Percentiles rank a stretch among this genome's conserved stretches.
Evolutionary conservation across 2,888 invertebrate genomes (phyloP).

Genomic region (Orthosia incerta): DNA sequence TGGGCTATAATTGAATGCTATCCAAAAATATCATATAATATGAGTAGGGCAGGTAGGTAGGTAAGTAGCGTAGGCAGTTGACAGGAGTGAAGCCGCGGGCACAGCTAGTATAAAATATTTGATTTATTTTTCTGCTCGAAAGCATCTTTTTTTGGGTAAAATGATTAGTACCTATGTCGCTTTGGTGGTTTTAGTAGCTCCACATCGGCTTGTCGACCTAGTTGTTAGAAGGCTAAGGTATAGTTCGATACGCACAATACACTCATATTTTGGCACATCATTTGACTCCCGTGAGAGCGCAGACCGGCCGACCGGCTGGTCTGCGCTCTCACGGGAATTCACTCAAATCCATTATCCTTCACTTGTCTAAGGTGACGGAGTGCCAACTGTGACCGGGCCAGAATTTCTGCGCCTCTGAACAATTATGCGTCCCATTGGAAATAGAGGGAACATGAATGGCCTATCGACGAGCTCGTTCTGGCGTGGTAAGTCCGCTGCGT

Average conservation of each 20-base stretch:
- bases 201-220: neutral
- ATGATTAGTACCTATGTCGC: no score
- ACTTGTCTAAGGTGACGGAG: no score
- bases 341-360: neutral
- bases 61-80: no score
- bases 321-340: neutral
- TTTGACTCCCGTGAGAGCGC: neutral
- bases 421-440: neutral
- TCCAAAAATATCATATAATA: neutral
- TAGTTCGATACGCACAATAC: neutral
- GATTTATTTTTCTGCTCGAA: no score
- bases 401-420: neutral
- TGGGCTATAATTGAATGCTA: neutral
- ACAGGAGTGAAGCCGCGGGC: no score
- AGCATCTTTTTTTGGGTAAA: no score
- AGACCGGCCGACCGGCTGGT: neutral
- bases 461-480: neutral
- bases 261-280: slow-evolving; percentile 1
- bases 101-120: no score
- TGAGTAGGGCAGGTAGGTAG: no score
- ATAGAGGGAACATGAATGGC: neutral
- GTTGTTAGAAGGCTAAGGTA: neutral
- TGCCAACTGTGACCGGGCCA: neutral
- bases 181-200: neutral
- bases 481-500: no score